Conservation (phyloP, 1,140 invertebrate species). For the Hycleus phaleratus region DNA sequence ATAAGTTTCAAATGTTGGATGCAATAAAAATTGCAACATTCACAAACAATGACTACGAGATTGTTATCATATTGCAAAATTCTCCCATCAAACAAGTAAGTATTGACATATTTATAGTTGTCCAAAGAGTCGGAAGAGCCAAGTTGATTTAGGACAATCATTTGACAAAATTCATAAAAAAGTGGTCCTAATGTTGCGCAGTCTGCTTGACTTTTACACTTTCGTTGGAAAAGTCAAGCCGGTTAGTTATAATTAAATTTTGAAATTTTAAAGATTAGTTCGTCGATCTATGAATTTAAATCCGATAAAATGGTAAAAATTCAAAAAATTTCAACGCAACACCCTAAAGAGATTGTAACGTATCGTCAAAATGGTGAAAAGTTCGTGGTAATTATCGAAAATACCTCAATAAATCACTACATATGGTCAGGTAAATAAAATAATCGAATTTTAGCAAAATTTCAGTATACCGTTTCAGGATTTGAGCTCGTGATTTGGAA, state of each 20-base stretch:
- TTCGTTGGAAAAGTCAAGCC: neutral
- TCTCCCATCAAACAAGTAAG: neutral
- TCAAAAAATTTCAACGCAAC: conserved; percentile 17
- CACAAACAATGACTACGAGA: conserved; percentile 15
- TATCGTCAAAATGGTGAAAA: conserved; percentile 8
- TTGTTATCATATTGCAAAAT: conserved; percentile 20
- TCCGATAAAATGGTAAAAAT: conserved; percentile 19
- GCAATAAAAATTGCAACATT: conserved; percentile 12
- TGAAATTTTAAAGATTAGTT: neutral
- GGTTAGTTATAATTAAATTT: neutral
- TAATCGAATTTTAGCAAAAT: neutral
- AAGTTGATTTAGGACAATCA: no score
- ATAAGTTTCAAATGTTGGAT: conserved; percentile 6
- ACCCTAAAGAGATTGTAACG: conserved; percentile 11
- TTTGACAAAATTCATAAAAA: no score
- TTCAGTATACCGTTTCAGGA: conserved; percentile 12
- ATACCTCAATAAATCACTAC: conserved; percentile 5
- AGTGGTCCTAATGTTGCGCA: no score
- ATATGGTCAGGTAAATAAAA: conserved; percentile 17
- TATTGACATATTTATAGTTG: neutral
- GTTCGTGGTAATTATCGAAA: conserved; percentile 18
- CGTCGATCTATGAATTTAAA: conserved; percentile 25
- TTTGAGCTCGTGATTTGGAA: conserved; percentile 7
- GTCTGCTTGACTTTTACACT: no score
- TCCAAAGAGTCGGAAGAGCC: neutral